Evolutionary conservation across 2,113 vertebrate genomes (phyloP), one percentile per base, ranked within the genome.

Genomic region (Hipposideros armiger): DNA sequence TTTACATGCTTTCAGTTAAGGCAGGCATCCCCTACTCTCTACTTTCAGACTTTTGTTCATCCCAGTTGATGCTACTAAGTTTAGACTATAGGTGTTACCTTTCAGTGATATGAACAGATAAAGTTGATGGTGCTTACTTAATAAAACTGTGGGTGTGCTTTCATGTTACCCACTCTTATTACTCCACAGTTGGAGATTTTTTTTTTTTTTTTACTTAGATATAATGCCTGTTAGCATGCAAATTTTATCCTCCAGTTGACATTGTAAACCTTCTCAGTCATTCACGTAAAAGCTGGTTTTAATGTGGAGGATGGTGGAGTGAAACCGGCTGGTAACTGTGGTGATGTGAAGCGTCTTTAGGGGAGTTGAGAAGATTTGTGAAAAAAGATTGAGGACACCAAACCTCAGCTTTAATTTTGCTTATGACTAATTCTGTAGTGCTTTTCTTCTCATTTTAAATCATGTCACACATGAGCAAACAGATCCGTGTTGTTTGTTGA

Each of bases 101-200:
- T 92, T 94, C 9, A 78, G 80, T 76, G 60, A 76, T 72, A 67
- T 32, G 83, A 91, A 47, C 54, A 87, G 56, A 40, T 76, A 64
- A 80, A 89, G 69, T 50, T 47, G 32, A 32, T 42, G 26, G 4
- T 72, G 76, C 3, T 87, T 73, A 54, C 11, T 80, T 85, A 47
- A 47, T 5, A 72, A 52, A 69, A 90, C 22, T 78, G 28, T 87
- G n/a, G 32, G 6, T 32, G 4, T 88, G 22, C 36, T 94, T 92
- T 66, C 54, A 54, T 56, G 15, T 66, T 54, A 47, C 54, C 60
- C 87, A 42, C 32, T 84, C 30, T 85, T 66, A 20, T 24, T 89
- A 28, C 20, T 86, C 54, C 20, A 47, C n/a, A 91, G 36, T 70
- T 74, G 62, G 40, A 78, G 67, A 22, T 62, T 54, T 93, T 47